These are phyloP conservation scores for Chaetogeoica ovagalla DNA, from an alignment of 2,888 invertebrate genomes.

Conservation along the genomic window DNA sequence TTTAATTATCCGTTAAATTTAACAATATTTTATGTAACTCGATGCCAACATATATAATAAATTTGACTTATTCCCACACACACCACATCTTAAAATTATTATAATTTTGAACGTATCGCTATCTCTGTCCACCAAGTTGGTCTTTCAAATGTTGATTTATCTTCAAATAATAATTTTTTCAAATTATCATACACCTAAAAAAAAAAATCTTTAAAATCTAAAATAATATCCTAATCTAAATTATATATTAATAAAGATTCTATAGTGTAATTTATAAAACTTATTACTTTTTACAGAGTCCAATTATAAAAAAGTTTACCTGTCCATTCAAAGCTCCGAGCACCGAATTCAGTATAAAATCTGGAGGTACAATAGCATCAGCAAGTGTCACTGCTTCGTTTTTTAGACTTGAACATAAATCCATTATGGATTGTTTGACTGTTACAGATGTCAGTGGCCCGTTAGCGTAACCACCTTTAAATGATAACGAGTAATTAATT, in stretches of 20 bases:
- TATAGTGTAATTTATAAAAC: background rate
- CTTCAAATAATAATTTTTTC: constrained; percentile 67
- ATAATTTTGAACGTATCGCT: constrained; percentile 52
- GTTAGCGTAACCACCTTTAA: constrained; percentile 57
- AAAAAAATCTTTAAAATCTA: constrained; percentile 19
- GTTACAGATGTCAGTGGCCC: constrained; percentile 58
- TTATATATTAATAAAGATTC: background rate
- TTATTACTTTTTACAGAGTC: background rate
- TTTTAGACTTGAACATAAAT: constrained; percentile 63
- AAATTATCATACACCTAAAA: constrained; percentile 74
- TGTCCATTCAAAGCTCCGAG: constrained; percentile 68
- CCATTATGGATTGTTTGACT: constrained; percentile 62
- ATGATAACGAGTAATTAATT: constrained; percentile 2
- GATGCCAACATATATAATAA: too few species aligned
- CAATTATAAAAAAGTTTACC: constrained; percentile 58
- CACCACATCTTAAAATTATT: background rate
- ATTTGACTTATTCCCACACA: background rate
- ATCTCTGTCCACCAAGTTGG: constrained; percentile 78
- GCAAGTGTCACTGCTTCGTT: constrained; percentile 66
- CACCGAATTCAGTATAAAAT: constrained; percentile 68
- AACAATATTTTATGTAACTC: too few species aligned
- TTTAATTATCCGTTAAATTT: too few species aligned
- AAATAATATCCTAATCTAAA: background rate
- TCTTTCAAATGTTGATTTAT: constrained; percentile 69
- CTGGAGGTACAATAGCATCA: constrained; percentile 68